Conservation (phyloP, 1,140 invertebrate genomes). For the Acyrthosiphon pisum region DNA sequence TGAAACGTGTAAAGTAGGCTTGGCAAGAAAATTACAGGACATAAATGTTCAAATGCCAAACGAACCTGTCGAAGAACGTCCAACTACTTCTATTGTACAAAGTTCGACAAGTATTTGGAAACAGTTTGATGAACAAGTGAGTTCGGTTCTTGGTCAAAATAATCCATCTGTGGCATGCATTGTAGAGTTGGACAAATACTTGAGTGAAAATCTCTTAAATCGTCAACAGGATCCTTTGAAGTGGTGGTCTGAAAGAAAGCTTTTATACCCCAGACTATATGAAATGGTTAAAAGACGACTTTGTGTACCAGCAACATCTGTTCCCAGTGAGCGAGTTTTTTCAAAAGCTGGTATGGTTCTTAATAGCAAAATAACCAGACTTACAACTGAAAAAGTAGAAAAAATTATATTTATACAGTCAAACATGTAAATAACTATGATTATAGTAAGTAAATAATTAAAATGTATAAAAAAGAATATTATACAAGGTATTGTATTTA, state of each 20-base stretch:
- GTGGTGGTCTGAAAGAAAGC: not conserved
- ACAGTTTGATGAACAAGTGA: slow-evolving; percentile 22
- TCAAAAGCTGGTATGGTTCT: no score
- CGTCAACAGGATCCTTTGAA: not conserved
- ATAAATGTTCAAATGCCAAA: not conserved
- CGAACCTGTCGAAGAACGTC: not conserved
- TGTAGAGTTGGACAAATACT: slow-evolving; percentile 11
- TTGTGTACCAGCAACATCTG: no score
- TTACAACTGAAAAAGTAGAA: no score
- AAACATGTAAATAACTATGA: no score
- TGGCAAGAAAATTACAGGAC: not conserved
- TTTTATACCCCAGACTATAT: slow-evolving; percentile 7
- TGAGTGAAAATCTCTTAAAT: not conserved
- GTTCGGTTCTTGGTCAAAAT: slow-evolving; percentile 1
- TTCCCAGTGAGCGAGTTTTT: no score
- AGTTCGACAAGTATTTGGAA: not conserved
- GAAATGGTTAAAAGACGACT: no score
- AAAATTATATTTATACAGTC: no score
- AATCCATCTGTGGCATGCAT: not conserved
- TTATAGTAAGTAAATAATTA: no score
- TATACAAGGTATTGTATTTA: no score
- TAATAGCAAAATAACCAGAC: no score
- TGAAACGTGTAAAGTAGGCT: not conserved
- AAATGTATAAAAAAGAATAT: no score
- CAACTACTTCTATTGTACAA: not conserved